These are phyloP conservation scores for Salvelinus sp. DNA, from an alignment of 2,113 vertebrate genomes.

Conservation along the genomic window DNA sequence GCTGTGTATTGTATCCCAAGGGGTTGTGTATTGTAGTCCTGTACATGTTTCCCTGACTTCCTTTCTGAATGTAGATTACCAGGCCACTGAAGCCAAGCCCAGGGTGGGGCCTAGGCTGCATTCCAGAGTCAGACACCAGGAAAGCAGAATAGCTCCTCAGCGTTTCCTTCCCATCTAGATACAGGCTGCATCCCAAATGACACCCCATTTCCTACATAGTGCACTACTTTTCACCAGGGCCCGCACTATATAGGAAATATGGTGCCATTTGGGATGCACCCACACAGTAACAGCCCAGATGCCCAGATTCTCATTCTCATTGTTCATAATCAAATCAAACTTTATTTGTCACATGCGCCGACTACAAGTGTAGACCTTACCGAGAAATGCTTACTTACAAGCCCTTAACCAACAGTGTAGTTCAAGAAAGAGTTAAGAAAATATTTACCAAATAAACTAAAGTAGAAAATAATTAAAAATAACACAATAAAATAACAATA, in stretches of 20 bases:
- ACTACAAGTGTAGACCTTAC: no score
- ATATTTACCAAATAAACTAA: no score
- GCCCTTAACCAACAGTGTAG: no score
- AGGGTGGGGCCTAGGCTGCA: constrained; percentile 45
- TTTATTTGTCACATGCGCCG: no score
- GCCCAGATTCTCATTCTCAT: background rate
- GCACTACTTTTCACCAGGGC: no score
- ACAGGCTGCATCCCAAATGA: background rate
- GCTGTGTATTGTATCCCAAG: no score
- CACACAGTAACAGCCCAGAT: no score
- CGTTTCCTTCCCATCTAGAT: constrained; percentile 57
- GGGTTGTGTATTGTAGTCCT: no score
- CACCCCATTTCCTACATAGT: background rate
- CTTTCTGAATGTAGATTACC: constrained; percentile 1
- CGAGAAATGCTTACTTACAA: no score
- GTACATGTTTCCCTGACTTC: background rate
- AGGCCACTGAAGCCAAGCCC: background rate
- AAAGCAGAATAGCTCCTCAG: constrained; percentile 33
- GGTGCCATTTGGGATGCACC: background rate
- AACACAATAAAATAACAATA: no score
- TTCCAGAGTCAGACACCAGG: constrained; percentile 56
- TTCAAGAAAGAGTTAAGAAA: no score
- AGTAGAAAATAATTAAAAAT: no score
- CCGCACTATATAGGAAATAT: constrained; percentile 10
- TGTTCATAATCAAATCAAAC: background rate